These are phyloP conservation scores for Semaprochilodus insignis DNA, from an alignment of 2,797 vertebrate genomes.

Conservation along the genomic window DNA sequence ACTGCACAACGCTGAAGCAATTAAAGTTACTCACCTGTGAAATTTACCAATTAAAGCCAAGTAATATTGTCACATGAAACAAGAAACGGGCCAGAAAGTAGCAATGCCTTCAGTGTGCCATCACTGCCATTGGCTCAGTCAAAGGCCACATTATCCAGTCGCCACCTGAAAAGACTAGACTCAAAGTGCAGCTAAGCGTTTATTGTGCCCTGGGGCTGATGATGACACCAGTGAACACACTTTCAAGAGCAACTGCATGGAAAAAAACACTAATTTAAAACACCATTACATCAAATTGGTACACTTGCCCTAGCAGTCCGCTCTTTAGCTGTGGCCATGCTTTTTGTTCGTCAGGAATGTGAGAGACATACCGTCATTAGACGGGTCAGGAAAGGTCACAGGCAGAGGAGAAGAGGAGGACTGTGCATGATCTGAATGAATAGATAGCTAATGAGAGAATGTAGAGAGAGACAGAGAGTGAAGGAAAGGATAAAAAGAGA, in stretches of 20 bases:
- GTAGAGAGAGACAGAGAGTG: neutral
- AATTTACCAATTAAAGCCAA: neutral
- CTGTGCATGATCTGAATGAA: constrained; percentile 3
- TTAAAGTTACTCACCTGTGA: constrained; percentile 10
- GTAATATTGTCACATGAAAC: constrained; percentile 6
- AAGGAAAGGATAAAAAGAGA: neutral
- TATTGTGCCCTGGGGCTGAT: neutral
- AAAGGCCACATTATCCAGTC: constrained; percentile 7
- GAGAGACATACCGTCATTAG: constrained; percentile 10
- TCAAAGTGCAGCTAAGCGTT: constrained; percentile 7
- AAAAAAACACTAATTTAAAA: neutral
- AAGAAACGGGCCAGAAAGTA: neutral
- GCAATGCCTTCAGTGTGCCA: neutral
- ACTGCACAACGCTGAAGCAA: neutral
- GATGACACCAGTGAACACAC: neutral
- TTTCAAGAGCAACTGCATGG: neutral
- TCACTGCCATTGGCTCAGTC: neutral
- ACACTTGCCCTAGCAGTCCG: constrained; percentile 8
- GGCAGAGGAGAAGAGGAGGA: neutral
- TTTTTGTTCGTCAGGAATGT: constrained; percentile 29
- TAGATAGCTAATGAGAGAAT: constrained; percentile 19
- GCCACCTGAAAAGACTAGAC: neutral
- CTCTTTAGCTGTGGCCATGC: neutral
- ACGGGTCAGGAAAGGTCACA: constrained; percentile 1
- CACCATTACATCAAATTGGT: constrained; percentile 8